Percentiles rank a stretch among this genome's conserved stretches.
phyloP scores from a whole-genome alignment of 2,113 vertebrate genomes.

The Hymenochirus boettgeri region DNA sequence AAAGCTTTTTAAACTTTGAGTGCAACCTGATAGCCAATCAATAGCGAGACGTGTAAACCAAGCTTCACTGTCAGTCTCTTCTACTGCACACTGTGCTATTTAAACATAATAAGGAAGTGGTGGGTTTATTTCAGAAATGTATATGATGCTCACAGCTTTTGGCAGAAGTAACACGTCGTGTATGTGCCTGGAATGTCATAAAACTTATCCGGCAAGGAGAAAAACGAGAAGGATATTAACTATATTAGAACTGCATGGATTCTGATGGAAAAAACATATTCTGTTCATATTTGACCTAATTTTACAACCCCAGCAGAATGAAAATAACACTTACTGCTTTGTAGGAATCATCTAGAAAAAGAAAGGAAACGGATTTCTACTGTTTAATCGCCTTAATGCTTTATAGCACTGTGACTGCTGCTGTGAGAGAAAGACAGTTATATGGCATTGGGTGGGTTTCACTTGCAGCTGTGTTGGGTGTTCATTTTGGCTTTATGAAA shows the following conservation, averaged over 20 bases:
- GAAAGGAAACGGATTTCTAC: slow-evolving; percentile 20
- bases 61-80: too few relatives aligned
- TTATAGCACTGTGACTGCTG: slow-evolving; percentile 19
- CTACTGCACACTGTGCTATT: background rate
- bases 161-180: slow-evolving; percentile 19
- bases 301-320: slow-evolving; percentile 22
- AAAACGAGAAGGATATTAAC: slow-evolving; percentile 41
- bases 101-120: slow-evolving; percentile 27
- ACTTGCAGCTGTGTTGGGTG: too few relatives aligned
- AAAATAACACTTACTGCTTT: slow-evolving; percentile 34
- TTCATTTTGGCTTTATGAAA: too few relatives aligned
- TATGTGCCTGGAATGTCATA: slow-evolving; percentile 39
- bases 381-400: slow-evolving; percentile 22
- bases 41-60: too few relatives aligned
- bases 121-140: slow-evolving; percentile 30
- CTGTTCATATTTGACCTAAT: slow-evolving; percentile 33
- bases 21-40: too few relatives aligned
- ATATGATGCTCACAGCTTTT: slow-evolving; percentile 30
- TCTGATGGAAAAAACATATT: slow-evolving; percentile 37
- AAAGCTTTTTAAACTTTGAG: too few relatives aligned
- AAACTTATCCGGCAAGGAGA: slow-evolving; percentile 23
- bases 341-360: slow-evolving; percentile 9
- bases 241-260: slow-evolving; percentile 38
- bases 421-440: slow-evolving; percentile 32
- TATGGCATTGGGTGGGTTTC: too few relatives aligned